A percentile compares a stretch with the other conserved stretches of the same genome.
These are phyloP conservation scores for Elephas maximus DNA, from an alignment of 2,113 vertebrate species.

Conservation along the genomic window DNA sequence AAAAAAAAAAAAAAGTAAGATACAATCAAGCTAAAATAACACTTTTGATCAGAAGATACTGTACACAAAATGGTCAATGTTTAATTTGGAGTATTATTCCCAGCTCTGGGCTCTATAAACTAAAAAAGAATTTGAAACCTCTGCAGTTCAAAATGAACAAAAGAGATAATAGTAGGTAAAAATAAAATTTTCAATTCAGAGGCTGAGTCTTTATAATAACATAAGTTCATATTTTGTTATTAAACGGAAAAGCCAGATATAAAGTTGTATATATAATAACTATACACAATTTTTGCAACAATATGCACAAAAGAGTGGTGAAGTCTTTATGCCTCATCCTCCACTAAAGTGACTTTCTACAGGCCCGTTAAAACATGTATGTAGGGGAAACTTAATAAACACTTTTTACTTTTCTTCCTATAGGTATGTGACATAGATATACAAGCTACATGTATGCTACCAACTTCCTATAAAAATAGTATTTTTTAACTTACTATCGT, in stretches of 20 bases:
- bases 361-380: not conserved
- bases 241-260: conserved; percentile 9
- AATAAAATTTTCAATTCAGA: conserved; percentile 30
- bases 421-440: not conserved
- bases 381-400: too few species aligned
- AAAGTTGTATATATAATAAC: conserved; percentile 22
- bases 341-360: not conserved
- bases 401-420: not conserved
- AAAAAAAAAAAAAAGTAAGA: too few species aligned
- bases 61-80: not conserved
- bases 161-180: conserved; percentile 33
- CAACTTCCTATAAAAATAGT: not conserved
- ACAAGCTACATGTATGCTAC: not conserved
- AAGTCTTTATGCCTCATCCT: not conserved
- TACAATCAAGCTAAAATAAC: conserved; percentile 20
- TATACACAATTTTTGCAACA: not conserved
- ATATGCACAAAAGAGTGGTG: not conserved
- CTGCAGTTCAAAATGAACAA: conserved; percentile 45
- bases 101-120: not conserved
- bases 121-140: conserved; percentile 60
- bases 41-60: conserved; percentile 41
- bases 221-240: conserved; percentile 45
- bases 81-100: conserved; percentile 61
- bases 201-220: not conserved
- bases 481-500: conserved; percentile 40